Evolutionary conservation across 2,797 vertebrate genomes (phyloP).

Genomic region (Anas acuta): DNA sequence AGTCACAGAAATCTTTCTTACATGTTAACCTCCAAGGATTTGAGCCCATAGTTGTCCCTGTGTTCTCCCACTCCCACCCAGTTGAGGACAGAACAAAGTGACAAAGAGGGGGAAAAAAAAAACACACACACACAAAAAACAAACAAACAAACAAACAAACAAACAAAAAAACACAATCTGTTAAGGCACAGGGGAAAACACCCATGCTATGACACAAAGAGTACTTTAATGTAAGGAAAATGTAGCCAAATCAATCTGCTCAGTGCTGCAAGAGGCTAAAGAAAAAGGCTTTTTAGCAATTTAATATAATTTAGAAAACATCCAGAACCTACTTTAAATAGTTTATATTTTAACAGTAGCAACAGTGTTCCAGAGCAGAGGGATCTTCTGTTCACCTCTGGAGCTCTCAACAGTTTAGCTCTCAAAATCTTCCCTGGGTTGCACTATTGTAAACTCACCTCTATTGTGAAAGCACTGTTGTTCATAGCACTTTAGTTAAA

Average conservation of each 20-base stretch:
- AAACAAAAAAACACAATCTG: background rate
- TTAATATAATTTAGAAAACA: background rate
- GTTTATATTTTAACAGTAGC: background rate
- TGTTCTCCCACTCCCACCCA: background rate
- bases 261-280: background rate
- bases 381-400: background rate
- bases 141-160: too few species aligned
- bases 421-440: background rate
- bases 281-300: background rate
- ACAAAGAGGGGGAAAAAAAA: background rate
- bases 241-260: background rate
- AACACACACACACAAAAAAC: too few species aligned
- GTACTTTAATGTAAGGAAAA: background rate
- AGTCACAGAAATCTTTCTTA: background rate
- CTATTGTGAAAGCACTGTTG: background rate
- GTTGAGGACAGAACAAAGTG: background rate
- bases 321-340: background rate
- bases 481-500: background rate
- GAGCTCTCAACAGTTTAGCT: background rate
- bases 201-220: background rate
- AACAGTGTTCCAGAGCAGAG: background rate
- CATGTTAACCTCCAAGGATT: background rate
- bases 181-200: background rate
- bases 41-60: background rate
- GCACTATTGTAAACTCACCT: background rate